phyloP scores from a whole-genome alignment of 1,140 invertebrate species.

The Camponotus vicinus region DNA sequence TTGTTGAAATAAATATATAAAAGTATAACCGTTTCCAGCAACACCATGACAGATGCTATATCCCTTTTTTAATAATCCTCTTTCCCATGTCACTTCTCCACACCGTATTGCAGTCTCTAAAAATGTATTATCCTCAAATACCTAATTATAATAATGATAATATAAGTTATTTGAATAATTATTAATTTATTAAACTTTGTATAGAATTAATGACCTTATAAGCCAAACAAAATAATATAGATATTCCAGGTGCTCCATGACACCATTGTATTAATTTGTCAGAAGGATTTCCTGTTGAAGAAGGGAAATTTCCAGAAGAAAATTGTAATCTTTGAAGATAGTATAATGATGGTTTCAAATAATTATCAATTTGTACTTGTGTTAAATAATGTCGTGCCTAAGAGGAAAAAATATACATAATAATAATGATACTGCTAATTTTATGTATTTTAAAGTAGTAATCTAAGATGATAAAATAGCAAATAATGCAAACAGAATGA shows the following conservation, averaged over 20 bases:
- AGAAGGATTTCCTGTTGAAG: conserved; percentile 90
- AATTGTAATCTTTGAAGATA: conserved; percentile 88
- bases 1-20: conserved; percentile 93
- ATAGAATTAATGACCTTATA: conserved; percentile 88
- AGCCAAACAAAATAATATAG: conserved; percentile 92
- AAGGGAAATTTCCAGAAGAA: conserved; percentile 95
- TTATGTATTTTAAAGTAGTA: neutral
- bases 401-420: conserved; percentile 54
- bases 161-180: neutral
- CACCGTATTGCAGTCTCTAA: conserved; percentile 90
- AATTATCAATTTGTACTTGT: conserved; percentile 86
- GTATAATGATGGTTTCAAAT: conserved; percentile 89
- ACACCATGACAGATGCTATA: conserved; percentile 97
- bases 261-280: conserved; percentile 98
- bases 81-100: conserved; percentile 93
- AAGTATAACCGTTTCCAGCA: conserved; percentile 96
- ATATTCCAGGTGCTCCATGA: conserved; percentile 96
- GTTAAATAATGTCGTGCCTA: conserved; percentile 87
- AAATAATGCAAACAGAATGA: neutral
- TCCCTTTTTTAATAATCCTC: conserved; percentile 95
- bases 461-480: neutral
- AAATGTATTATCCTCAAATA: conserved; percentile 92
- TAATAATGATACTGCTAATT: neutral
- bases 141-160: conserved; percentile 74
- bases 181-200: conserved; percentile 55